These are phyloP conservation scores for Dasypolia templi DNA, from an alignment of 2,888 invertebrate species.

Conservation along the genomic window DNA sequence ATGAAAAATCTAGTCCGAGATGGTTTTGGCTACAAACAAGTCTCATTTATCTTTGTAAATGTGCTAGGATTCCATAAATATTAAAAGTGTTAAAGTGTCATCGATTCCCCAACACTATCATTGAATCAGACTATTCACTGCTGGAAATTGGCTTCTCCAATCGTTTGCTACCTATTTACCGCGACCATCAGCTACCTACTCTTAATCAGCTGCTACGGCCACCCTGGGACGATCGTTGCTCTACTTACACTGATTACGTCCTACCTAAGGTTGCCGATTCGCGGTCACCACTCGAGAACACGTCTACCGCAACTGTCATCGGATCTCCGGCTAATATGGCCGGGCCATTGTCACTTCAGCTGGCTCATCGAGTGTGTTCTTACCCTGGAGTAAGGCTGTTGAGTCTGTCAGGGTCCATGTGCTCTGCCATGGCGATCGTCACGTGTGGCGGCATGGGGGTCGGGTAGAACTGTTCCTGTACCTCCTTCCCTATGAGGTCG, in stretches of 20 bases:
- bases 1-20: not conserved
- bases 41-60: not conserved
- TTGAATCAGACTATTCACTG: not conserved
- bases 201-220: not conserved
- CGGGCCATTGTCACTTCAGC: not conserved
- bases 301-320: not conserved
- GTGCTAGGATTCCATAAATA: not conserved
- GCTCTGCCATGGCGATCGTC: conserved; percentile 67
- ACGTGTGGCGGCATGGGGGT: conserved; percentile 58
- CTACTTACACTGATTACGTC: not conserved
- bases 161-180: not conserved
- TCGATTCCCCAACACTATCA: not conserved
- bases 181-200: not conserved
- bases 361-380: conserved; percentile 4
- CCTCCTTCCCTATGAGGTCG: conserved; percentile 34
- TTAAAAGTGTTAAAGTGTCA: not conserved
- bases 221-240: not conserved
- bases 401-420: conserved; percentile 54
- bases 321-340: not conserved
- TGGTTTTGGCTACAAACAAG: not conserved
- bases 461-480: conserved; percentile 67
- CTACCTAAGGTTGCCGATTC: not conserved
- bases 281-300: not conserved
- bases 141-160: not conserved
- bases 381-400: conserved; percentile 56